These are phyloP conservation scores for Melinaea menophilus DNA, from an alignment of 2,888 invertebrate genomes.

Conservation along the genomic window DNA sequence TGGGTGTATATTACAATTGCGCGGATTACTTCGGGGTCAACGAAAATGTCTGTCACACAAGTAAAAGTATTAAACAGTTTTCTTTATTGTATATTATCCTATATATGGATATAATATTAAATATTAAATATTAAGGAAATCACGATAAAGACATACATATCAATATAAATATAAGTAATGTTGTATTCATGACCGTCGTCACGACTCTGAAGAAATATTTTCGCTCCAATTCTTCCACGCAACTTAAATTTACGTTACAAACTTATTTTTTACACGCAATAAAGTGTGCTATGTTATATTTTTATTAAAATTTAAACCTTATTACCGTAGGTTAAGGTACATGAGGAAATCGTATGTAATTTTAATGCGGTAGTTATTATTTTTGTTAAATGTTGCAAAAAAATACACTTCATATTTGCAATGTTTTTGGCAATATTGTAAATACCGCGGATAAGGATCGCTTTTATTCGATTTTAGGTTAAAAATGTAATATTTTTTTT, in stretches of 20 bases:
- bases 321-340: neutral
- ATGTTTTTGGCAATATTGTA: too few relatives aligned
- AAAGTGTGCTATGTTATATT: neutral
- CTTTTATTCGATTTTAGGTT: too few relatives aligned
- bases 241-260: neutral
- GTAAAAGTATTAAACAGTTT: too few relatives aligned
- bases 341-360: neutral
- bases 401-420: too few relatives aligned
- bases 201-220: slow-evolving; percentile 2
- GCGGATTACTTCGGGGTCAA: too few relatives aligned
- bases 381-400: neutral
- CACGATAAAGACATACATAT: neutral
- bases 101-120: neutral
- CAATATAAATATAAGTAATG: neutral
- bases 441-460: too few relatives aligned
- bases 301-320: neutral
- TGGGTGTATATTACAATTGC: too few relatives aligned
- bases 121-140: neutral
- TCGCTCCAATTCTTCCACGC: neutral
- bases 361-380: neutral
- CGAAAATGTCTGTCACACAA: too few relatives aligned
- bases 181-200: neutral
- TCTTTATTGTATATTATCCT: too few relatives aligned
- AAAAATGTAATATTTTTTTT: too few relatives aligned
- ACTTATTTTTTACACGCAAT: neutral